These are phyloP conservation scores for Linurgus olivaceus DNA, from an alignment of 2,797 vertebrate species.

Conservation along the genomic window DNA sequence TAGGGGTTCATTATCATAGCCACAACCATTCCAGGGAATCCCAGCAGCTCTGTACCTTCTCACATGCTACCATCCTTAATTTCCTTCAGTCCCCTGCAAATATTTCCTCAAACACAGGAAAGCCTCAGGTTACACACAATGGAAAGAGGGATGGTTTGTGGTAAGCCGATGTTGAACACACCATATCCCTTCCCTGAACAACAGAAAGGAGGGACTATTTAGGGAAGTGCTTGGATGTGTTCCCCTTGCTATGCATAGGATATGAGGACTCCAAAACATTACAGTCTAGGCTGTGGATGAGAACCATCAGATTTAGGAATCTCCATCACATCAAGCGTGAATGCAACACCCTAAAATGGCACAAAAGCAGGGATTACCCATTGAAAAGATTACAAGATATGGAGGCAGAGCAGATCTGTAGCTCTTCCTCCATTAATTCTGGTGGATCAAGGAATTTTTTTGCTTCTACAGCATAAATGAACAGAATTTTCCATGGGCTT, in stretches of 20 bases:
- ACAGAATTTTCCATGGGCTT: neutral
- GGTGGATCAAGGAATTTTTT: neutral
- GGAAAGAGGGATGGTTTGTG: neutral
- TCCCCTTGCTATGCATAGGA: neutral
- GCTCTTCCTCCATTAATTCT: neutral
- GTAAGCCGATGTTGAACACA: neutral
- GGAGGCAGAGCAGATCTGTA: neutral
- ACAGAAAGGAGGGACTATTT: neutral
- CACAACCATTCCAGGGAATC: neutral
- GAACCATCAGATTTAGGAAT: neutral
- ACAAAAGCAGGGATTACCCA: neutral
- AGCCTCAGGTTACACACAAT: neutral
- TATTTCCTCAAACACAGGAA: neutral
- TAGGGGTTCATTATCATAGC: neutral
- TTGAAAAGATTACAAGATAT: neutral
- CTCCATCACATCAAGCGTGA: fast-evolving
- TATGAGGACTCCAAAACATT: neutral
- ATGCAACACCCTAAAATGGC: neutral
- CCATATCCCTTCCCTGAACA: neutral
- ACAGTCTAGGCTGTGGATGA: neutral
- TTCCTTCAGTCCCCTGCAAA: neutral
- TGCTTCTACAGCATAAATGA: neutral
- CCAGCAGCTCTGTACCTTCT: neutral
- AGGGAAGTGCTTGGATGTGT: neutral
- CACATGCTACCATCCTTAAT: neutral